Conservation (phyloP, 2,888 invertebrate species). For the Linyphia triangularis region DNA sequence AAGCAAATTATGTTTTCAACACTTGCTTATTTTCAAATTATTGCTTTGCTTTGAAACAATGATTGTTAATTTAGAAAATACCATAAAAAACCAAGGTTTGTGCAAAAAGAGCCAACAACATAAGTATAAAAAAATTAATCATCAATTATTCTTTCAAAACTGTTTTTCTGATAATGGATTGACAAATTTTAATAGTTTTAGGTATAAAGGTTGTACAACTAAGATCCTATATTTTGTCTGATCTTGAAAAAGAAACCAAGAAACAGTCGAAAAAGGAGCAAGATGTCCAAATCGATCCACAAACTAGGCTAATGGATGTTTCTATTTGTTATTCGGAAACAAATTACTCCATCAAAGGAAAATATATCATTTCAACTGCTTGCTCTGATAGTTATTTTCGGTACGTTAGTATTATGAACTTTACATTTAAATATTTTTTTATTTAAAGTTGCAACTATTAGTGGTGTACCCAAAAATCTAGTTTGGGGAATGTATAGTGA, state of each 20-base stretch:
- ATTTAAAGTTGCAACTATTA: too few species aligned
- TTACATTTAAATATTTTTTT: too few species aligned
- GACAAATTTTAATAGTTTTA: not conserved
- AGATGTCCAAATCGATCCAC: slow-evolving; percentile 42
- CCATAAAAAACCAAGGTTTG: too few species aligned
- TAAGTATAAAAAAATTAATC: not conserved
- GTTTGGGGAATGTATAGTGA: too few species aligned
- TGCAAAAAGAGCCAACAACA: not conserved
- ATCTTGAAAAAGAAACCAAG: not conserved
- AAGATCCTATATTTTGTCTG: slow-evolving; percentile 44
- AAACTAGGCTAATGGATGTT: slow-evolving; percentile 70
- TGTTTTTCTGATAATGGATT: not conserved
- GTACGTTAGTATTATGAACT: too few species aligned
- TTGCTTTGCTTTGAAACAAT: too few species aligned
- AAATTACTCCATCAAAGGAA: not conserved
- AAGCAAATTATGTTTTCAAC: too few species aligned
- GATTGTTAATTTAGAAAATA: too few species aligned
- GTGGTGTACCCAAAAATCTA: too few species aligned
- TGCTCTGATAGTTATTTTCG: slow-evolving; percentile 88
- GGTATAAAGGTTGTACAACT: slow-evolving; percentile 48
- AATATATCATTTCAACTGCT: slow-evolving; percentile 83
- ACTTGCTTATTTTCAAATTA: too few species aligned
- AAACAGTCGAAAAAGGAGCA: slow-evolving; percentile 3
- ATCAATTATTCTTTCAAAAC: not conserved
- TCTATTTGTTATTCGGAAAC: not conserved